Percentiles rank a stretch among this genome's conserved stretches.
phyloP scores from a whole-genome alignment of 2,888 invertebrate genomes.

The Hypomecis punctinalis region DNA sequence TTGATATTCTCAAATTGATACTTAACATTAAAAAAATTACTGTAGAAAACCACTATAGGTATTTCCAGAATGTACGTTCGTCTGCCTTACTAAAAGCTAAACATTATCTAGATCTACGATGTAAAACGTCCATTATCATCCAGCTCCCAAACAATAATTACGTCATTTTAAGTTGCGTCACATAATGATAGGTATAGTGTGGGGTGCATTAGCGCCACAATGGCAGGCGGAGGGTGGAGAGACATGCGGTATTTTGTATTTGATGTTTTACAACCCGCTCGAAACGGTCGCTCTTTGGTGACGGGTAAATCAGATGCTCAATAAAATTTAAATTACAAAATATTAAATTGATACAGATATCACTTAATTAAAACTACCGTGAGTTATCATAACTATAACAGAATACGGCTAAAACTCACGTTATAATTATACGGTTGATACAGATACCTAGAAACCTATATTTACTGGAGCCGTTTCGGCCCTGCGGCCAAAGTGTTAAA shows the following conservation, averaged over 20 bases:
- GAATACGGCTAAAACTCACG: too few relatives aligned
- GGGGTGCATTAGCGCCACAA: conserved; percentile 75
- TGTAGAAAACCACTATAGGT: too few relatives aligned
- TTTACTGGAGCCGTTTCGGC: too few relatives aligned
- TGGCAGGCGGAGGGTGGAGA: conserved; percentile 49
- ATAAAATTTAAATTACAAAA: background rate
- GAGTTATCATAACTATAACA: too few relatives aligned
- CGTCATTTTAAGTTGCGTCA: conserved; percentile 73
- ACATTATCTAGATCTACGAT: conserved; percentile 35
- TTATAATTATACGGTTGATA: too few relatives aligned
- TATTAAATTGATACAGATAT: conserved; percentile 8
- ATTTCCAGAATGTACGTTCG: background rate
- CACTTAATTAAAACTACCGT: too few relatives aligned
- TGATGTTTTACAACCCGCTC: conserved; percentile 40
- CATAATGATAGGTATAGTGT: conserved; percentile 72
- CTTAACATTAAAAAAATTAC: too few relatives aligned
- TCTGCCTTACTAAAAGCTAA: conserved; percentile 22
- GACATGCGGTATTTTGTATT: conserved; percentile 44
- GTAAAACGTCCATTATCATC: conserved; percentile 66
- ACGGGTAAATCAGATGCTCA: conserved; percentile 1
- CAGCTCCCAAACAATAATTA: conserved; percentile 73
- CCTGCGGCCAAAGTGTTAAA: too few relatives aligned
- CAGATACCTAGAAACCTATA: background rate
- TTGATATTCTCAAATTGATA: too few relatives aligned
- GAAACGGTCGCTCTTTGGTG: conserved; percentile 10